Evolutionary conservation across 2,113 vertebrate species (phyloP), one percentile per base, ranked within the genome.

Genomic region (Vidua chalybeata): DNA sequence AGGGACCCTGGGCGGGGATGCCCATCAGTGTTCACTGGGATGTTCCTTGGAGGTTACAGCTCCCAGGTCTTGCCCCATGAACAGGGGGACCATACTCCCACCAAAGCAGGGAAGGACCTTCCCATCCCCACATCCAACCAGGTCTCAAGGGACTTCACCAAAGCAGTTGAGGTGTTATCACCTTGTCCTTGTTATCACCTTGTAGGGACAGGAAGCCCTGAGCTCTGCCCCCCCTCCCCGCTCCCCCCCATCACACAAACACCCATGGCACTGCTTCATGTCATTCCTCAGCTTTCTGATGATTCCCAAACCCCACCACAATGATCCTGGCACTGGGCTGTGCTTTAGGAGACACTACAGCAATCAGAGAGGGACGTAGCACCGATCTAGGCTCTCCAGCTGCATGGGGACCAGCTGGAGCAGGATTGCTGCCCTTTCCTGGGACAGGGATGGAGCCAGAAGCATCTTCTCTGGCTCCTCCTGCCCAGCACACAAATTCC

Each of bases 251-350:
- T 62, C 22, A 62, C 16, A 31, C 20, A 51, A 10, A 8, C 7
- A 1, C 19, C 28, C 10, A 2, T 0, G 0, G 49, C 41, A 49
- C 26, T 0, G 1, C 28, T 68, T 45, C 37, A 15, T 3, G 15
- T 46, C 31, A 28, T 31, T 43, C 19, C 41, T 64, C 75, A 48
- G 49, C 41, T 46, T 86, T 58, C 24, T 67, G 39, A 30, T 67
- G 39, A 30, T 18, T 73, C 54, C 55, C 49, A 67, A 71, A 61
- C 31, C 24, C 59, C 39, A 26, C 14, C 27, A 9, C 3, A 12
- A 35, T 35, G 67, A 56, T 11, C n/a, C 59, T 5, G 2, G 68
- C 30, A 35, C 37, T 10, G 46, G 52, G 61, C 33, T 78, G 81
- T 62, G 61, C 31, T 4, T 1, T 46, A 41, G 37, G 39, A 41